Evolutionary conservation across 1,140 invertebrate genomes (phyloP).

Genomic region (Bombus waltoni): DNA sequence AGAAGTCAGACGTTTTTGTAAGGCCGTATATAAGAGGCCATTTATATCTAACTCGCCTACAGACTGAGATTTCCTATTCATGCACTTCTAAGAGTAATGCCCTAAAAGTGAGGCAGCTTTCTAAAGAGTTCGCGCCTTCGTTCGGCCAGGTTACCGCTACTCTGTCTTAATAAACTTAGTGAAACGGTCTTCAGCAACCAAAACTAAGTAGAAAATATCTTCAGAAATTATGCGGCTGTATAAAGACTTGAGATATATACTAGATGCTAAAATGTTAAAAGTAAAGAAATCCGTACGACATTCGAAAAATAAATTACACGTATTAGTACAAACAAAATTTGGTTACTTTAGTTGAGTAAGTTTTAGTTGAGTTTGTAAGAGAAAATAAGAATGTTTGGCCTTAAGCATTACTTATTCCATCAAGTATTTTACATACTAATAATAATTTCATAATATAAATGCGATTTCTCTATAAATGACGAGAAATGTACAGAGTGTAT

Average conservation of each 20-base stretch:
- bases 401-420: too few species aligned
- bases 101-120: slow-evolving; percentile 5
- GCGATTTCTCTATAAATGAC: too few species aligned
- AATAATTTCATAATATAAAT: too few species aligned
- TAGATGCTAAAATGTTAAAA: not conserved
- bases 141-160: not conserved
- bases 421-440: too few species aligned
- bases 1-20: not conserved
- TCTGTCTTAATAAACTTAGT: slow-evolving; percentile 17
- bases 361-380: too few species aligned
- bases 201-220: not conserved
- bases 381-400: not conserved
- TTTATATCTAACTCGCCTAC: slow-evolving; percentile 17
- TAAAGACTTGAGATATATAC: not conserved
- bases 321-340: too few species aligned
- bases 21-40: not conserved
- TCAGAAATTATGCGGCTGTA: not conserved
- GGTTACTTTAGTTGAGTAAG: too few species aligned
- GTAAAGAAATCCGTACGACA: not conserved
- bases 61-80: slow-evolving; percentile 23
- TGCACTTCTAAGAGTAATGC: slow-evolving; percentile 9
- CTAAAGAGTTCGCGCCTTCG: slow-evolving; percentile 20
- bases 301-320: not conserved
- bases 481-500: too few species aligned
- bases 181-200: not conserved